Base-by-base conservation (phyloP, 2,888 invertebrate species). In the Heliothis peltigera region DNA sequence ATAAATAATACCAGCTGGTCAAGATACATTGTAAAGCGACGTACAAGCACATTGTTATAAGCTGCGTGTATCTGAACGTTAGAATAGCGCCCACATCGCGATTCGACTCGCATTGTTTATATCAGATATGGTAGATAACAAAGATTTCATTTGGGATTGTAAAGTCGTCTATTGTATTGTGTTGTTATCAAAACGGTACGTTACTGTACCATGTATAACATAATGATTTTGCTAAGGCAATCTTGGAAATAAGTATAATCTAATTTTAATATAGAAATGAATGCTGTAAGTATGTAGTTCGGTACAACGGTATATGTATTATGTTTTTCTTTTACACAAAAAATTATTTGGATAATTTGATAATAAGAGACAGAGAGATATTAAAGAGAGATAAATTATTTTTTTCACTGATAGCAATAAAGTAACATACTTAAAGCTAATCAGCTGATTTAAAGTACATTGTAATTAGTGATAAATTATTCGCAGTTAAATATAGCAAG, bases 51-150 rank as follows among this genome's bases (percentile, higher is more conserved):
- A 67, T 69, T 66, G 48, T 68, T 79, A 75, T 64, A 64, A 46
- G 46, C 56, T 28, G 61, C 32, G 46, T 60, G 44, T 64, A 64
- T 64, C 64, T 58, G 39, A 46, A 21, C 44, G 47, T 21, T 64
- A 51, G 72, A 64, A 54, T 64, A 56, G 61, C 74, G 75, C 68
- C 64, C 62, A 73, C 77, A 79, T 75, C 68, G 82, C 82, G 78
- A 83, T 84, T 79, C 82, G 71, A 77, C 71, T 70, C 47, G 68
- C 72, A 82, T 85, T 85, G 85, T 87, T 86, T 85, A 84, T 83
- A 60, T 70, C 79, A 70, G 83, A 87, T 87, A 81, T 56, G 55
- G 54, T 52, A 82, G 87, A 87, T 86, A 83, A 79, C 82, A 82
- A 69, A 83, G 85, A 84, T 87, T 83, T 79, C 70, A 78, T 81